Conservation (phyloP, 2,888 invertebrate species). For the Eilema caniola region DNA sequence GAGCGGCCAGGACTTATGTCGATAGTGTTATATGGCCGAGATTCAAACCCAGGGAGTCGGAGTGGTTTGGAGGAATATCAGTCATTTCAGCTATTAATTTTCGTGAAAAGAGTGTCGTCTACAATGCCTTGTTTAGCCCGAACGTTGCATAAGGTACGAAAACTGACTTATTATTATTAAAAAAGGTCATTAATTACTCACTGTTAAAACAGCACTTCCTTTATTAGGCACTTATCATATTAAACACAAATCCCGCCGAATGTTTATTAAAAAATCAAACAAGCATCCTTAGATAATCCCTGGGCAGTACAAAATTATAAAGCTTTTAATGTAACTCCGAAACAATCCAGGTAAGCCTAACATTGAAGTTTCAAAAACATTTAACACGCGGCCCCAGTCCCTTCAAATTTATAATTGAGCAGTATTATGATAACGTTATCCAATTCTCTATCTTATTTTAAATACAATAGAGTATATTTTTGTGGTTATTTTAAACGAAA, state of each 20-base stretch:
- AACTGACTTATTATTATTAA: not conserved
- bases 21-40: too few species aligned
- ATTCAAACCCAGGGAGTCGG: too few species aligned
- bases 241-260: constrained; percentile 9
- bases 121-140: too few species aligned
- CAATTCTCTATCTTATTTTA: not conserved
- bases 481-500: constrained; percentile 10
- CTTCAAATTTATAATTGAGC: constrained; percentile 23
- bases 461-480: not conserved
- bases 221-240: not conserved
- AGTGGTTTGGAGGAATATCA: too few species aligned
- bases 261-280: constrained; percentile 11
- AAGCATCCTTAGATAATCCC: constrained; percentile 18
- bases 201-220: not conserved
- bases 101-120: too few species aligned
- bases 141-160: not conserved
- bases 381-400: constrained; percentile 18
- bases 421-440: not conserved
- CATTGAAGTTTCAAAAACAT: constrained; percentile 46
- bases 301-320: constrained; percentile 23
- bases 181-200: not conserved
- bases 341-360: constrained; percentile 40
- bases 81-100: too few species aligned
- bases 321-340: constrained; percentile 36
- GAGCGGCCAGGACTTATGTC: too few species aligned